A percentile compares a stretch with the other conserved stretches of the same genome.
Conservation (phyloP, 2,797 vertebrate genomes). For the Linurgus olivaceus region DNA sequence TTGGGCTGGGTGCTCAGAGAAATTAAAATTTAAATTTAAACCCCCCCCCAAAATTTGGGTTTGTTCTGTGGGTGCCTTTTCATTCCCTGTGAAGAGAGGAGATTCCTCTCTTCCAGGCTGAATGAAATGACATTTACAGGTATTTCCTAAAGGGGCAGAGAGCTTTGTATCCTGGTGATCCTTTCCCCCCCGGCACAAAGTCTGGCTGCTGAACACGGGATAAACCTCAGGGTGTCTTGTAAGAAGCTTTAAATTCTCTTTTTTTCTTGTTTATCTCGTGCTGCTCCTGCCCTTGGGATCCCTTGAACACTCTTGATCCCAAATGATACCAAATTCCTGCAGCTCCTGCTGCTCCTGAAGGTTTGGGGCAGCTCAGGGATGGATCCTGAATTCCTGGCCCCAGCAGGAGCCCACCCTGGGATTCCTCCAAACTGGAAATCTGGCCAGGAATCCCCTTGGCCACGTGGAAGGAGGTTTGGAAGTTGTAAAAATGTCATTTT, state of each 20-base stretch:
- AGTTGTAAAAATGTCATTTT: conserved; percentile 45
- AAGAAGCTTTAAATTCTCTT: not conserved
- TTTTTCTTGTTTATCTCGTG: not conserved
- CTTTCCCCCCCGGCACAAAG: not conserved
- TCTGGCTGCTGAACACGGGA: not conserved
- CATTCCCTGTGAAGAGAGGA: not conserved
- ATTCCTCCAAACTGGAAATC: not conserved
- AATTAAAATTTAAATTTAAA: not conserved
- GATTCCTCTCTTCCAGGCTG: not conserved
- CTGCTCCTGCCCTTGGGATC: not conserved
- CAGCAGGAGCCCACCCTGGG: not conserved
- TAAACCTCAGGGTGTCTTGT: not conserved
- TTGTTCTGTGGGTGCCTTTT: not conserved
- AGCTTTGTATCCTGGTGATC: fast-evolving
- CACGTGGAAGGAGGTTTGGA: not conserved
- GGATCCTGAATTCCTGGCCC: not conserved
- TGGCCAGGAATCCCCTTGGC: not conserved
- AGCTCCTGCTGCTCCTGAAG: not conserved
- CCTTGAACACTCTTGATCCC: not conserved
- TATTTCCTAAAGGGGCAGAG: not conserved
- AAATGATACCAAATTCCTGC: not conserved
- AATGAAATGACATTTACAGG: fast-evolving
- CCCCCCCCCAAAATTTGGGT: not conserved
- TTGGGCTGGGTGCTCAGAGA: not conserved
- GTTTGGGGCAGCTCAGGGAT: not conserved